Evolutionary conservation across 2,797 vertebrate genomes (phyloP), one percentile per base, ranked within the genome.

Genomic region (Lacerta viridis): DNA sequence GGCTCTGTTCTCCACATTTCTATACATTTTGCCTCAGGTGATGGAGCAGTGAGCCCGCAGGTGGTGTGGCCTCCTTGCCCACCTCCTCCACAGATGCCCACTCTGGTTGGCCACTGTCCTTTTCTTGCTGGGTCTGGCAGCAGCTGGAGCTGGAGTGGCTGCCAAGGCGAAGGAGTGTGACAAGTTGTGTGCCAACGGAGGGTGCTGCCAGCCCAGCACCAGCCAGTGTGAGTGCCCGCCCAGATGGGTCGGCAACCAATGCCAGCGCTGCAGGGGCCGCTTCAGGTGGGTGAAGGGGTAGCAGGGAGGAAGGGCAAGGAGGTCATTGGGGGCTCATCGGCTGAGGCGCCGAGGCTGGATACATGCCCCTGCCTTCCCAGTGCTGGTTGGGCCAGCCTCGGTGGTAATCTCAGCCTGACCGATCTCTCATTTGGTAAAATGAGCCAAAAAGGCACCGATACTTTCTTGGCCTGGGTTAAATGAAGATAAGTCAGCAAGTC

Each of bases 251-350:
- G 99, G 98, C 96, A 98, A 99, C 94, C 98, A 98, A 92, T 99
- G 99, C 98, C 99, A 99, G 97, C 98, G 99, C 97, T 99, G 99
- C 98, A 98, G 98, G 97, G 99, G 98, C 8, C 96, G 98, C 92
- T 99, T 99, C 98, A 98, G 98, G 98, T 99, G 93, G 76, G 92
- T 7, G 18, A 7, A 33, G 17, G 8, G 29, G 41, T 10, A 7
- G 5, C 0, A 25, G 4, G 0, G 11, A 0, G 71, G 3, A 11
- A 5, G 10, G 0, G 4, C 46, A 46, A 46, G 46, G 46, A 46
- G 43, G 9, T 46, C 46, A 17, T n/a, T 11, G 10, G 15, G 4
- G 7, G 11, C 4, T 3, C 15, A 7, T 27, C 17, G 33, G 18
- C 6, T 18, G 39, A 33, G 33, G 33, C 33, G 33, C 33, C 33